These are phyloP conservation scores for Hecatera dysodea DNA, from an alignment of 2,888 invertebrate genomes.

Conservation along the genomic window DNA sequence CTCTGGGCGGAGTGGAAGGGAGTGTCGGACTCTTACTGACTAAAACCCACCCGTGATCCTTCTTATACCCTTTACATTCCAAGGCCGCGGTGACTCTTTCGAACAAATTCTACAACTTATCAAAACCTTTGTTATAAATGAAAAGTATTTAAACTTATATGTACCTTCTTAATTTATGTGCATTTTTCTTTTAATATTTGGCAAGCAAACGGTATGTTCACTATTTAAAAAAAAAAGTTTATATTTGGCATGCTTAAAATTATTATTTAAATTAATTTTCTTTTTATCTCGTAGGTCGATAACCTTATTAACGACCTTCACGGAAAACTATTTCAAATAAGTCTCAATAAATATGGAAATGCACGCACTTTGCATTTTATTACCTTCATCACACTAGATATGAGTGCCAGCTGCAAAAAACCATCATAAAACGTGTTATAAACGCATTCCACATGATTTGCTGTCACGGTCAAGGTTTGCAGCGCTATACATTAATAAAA, in stretches of 20 bases:
- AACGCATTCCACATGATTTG: constrained; percentile 53
- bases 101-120: too few species aligned
- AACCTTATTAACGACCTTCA: background rate
- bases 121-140: background rate
- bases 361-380: constrained; percentile 39
- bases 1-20: too few species aligned
- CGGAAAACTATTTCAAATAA: constrained; percentile 16
- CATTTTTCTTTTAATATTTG: background rate
- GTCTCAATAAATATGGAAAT: constrained; percentile 4
- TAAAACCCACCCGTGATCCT: too few species aligned
- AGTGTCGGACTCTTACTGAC: too few species aligned
- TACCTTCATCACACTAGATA: constrained; percentile 19
- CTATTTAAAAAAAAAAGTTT: background rate
- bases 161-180: background rate
- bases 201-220: background rate
- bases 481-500: constrained; percentile 28
- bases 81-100: too few species aligned
- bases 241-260: rapidly evolving
- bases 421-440: constrained; percentile 21
- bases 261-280: too few species aligned
- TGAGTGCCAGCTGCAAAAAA: constrained; percentile 34
- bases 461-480: constrained; percentile 61
- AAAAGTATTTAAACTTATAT: background rate
- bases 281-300: background rate
- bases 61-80: too few species aligned